phyloP scores from a whole-genome alignment of 2,888 invertebrate species.

The Celastrina argiolus region DNA sequence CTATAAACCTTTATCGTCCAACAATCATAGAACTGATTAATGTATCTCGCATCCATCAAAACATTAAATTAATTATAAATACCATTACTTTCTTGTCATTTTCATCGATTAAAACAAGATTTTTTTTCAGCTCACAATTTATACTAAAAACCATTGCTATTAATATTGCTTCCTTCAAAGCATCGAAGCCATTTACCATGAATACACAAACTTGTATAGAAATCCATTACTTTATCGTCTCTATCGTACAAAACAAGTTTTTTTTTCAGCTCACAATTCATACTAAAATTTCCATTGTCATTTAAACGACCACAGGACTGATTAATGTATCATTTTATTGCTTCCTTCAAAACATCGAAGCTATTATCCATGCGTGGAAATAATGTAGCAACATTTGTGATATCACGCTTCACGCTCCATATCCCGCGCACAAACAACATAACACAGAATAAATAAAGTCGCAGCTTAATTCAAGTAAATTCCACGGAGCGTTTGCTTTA shows the following conservation, averaged over 20 bases:
- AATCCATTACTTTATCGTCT: not conserved
- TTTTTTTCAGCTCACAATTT: too few relatives aligned
- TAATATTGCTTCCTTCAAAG: too few relatives aligned
- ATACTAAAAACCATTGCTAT: too few relatives aligned
- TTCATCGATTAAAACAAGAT: too few relatives aligned
- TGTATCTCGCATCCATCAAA: too few relatives aligned
- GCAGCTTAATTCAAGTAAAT: constrained; percentile 44
- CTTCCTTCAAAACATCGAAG: constrained; percentile 20
- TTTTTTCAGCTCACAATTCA: not conserved
- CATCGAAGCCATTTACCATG: too few relatives aligned
- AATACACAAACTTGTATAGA: too few relatives aligned
- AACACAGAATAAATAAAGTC: constrained; percentile 47
- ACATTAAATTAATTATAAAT: too few relatives aligned
- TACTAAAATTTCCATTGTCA: not conserved
- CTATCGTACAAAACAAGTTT: not conserved
- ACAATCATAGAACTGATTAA: too few relatives aligned
- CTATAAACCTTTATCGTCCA: too few relatives aligned
- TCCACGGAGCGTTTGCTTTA: constrained; percentile 46
- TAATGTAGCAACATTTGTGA: constrained; percentile 43
- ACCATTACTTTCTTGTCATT: too few relatives aligned
- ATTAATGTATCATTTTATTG: constrained; percentile 20
- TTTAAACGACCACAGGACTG: not conserved
- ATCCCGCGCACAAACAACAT: constrained; percentile 45
- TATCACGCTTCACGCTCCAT: constrained; percentile 56
- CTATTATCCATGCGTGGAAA: constrained; percentile 24